Percentiles rank a stretch among this genome's conserved stretches.
These are phyloP conservation scores for Lasioglossum leucozonium DNA, from an alignment of 2,888 invertebrate species.

Conservation along the genomic window DNA sequence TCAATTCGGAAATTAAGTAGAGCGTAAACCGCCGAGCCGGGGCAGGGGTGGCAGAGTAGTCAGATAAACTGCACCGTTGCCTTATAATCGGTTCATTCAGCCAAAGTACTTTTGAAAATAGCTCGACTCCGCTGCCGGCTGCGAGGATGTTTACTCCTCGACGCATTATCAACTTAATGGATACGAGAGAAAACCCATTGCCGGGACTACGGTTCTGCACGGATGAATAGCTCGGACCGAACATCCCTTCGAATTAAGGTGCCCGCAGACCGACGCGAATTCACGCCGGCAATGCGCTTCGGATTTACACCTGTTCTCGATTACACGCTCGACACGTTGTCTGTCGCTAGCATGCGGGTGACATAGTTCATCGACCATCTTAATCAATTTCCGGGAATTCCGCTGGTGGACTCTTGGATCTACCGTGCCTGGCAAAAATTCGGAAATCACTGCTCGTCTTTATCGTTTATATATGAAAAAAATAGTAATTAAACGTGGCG, in stretches of 20 bases:
- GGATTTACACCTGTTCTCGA: background rate
- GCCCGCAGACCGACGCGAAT: background rate
- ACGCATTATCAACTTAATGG: background rate
- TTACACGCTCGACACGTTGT: background rate
- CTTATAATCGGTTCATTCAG: background rate
- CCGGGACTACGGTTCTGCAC: background rate
- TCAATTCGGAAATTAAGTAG: background rate
- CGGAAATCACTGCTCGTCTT: background rate
- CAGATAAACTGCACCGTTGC: background rate
- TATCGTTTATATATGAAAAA: no score
- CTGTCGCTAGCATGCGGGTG: background rate
- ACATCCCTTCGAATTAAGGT: conserved; percentile 2
- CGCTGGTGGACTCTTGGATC: background rate
- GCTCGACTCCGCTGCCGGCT: background rate
- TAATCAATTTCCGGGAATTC: background rate
- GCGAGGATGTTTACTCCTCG: conserved; percentile 6
- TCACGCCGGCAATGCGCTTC: background rate
- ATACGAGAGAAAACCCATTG: conserved; percentile 3
- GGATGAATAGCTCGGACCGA: background rate
- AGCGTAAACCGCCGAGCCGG: background rate
- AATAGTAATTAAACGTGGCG: background rate
- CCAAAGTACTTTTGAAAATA: conserved; percentile 2
- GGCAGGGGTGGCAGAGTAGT: background rate
- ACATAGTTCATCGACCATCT: background rate
- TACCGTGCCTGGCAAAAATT: background rate